phyloP scores from a whole-genome alignment of 2,113 vertebrate genomes.

The Daphoenositta chrysoptera region DNA sequence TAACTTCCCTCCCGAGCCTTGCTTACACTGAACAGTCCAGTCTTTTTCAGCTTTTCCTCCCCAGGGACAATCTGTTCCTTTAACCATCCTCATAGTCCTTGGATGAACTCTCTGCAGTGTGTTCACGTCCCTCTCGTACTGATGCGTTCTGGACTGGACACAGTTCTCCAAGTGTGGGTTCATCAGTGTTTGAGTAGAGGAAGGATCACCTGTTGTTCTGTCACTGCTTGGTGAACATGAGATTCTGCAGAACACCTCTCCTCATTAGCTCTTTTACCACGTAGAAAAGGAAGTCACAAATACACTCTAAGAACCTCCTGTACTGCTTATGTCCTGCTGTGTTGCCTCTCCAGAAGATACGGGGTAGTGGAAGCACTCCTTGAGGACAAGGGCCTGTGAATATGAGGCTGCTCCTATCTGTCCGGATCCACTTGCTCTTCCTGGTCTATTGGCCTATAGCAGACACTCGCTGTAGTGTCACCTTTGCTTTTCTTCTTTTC shows the following conservation, averaged over 20 bases:
- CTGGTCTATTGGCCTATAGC: not conserved
- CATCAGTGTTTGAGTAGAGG: not conserved
- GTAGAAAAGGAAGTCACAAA: not conserved
- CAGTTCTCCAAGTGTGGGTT: not conserved
- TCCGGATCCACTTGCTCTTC: not conserved
- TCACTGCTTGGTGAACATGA: not conserved
- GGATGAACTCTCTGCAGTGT: not conserved
- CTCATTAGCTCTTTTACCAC: not conserved
- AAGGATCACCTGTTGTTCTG: not conserved
- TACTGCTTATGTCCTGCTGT: not conserved
- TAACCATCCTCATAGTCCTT: not conserved
- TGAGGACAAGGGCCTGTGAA: not conserved
- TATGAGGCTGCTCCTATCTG: not conserved
- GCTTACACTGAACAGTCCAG: not conserved
- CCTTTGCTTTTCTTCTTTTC: not conserved
- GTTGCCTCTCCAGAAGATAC: not conserved
- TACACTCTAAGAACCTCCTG: not conserved
- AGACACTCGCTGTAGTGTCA: not conserved
- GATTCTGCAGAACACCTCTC: not conserved
- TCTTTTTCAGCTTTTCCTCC: not conserved
- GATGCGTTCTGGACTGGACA: not conserved
- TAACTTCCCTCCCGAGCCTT: not conserved
- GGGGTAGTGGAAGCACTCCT: not conserved
- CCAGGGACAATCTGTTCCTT: not conserved
- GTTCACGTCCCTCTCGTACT: not conserved